Base-by-base conservation (phyloP, 2,113 vertebrate species). In the Cercocebus atys region DNA sequence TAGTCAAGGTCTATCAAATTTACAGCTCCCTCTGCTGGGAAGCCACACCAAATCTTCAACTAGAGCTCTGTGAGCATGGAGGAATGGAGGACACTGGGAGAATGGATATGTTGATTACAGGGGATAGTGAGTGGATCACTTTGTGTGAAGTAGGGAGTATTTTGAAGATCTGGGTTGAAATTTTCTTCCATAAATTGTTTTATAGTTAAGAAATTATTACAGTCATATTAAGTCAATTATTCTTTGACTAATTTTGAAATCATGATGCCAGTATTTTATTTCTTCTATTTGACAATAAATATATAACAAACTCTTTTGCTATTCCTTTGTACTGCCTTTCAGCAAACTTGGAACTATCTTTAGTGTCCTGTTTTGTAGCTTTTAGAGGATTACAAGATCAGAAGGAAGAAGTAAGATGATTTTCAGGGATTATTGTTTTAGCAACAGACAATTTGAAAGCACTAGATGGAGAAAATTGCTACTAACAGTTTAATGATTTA, bases 201-300 rank as follows among this genome's bases (percentile, higher is more conserved):
- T 89, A 68, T 83, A 79, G 57, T 79, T 93, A 57, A 82, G 38
- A 38, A 78, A 87, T 80, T 90, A 18, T 80, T 80, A 73, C 4
- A 79, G 2, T 14, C 14, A 40, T 73, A 92, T 61, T 3, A 94
- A 87, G 32, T 75, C 35, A 70, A 11, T 95, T 93, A 52, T 76
- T 84, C 5, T 68, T 92, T 70, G 84, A 81, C 47, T 92, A 90
- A 82, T 57, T 92, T 93, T 97, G 59, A 92, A 94, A 66, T 95
- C 40, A n/a, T 90, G 35, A 86, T 35, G 47, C 6, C 9, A 40
- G 27, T 47, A 47, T 83, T 95, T 96, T 85, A 73, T 91, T 95
- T 95, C 35, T 86, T 82, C 25, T 84, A 27, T n/a, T 79, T 59
- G 18, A 45, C 13, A 45, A 23, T 92, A 32, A 92, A 76, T 75